A percentile compares a stretch with the other conserved stretches of the same genome.
Conservation (phyloP, 2,888 invertebrate species). For the Axea sp. region DNA sequence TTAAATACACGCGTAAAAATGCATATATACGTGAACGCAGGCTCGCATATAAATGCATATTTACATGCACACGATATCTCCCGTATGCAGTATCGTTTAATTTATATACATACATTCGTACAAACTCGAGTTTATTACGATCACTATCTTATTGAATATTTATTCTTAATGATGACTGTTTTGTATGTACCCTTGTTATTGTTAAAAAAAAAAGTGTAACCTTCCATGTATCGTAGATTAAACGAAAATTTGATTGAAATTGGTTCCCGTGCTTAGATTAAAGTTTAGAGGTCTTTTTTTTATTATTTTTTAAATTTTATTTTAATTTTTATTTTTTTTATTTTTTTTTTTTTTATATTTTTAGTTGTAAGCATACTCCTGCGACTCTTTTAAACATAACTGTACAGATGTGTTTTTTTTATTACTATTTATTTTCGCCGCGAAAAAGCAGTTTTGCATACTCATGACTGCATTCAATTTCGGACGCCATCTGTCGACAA, state of each 20-base stretch:
- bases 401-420: neutral
- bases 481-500: neutral
- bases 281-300: too few species aligned
- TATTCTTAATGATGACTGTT: too few species aligned
- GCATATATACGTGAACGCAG: constrained; percentile 2
- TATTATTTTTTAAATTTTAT: too few species aligned
- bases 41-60: neutral
- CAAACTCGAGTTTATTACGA: constrained; percentile 2
- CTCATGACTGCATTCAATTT: neutral
- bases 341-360: too few species aligned
- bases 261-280: too few species aligned
- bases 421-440: neutral
- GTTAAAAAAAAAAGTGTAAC: neutral
- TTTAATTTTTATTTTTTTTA: too few species aligned
- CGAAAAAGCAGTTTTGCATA: neutral
- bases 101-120: constrained; percentile 21
- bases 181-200: neutral
- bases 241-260: constrained; percentile 1
- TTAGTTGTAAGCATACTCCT: too few species aligned
- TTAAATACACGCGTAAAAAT: constrained; percentile 18
- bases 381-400: neutral
- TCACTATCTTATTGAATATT: too few species aligned
- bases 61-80: neutral
- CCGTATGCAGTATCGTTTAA: constrained; percentile 8
- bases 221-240: constrained; percentile 3